Evolutionary conservation across 2,113 vertebrate genomes (phyloP), one percentile per base, ranked within the genome.

Genomic region (Pterocles orientalis): DNA sequence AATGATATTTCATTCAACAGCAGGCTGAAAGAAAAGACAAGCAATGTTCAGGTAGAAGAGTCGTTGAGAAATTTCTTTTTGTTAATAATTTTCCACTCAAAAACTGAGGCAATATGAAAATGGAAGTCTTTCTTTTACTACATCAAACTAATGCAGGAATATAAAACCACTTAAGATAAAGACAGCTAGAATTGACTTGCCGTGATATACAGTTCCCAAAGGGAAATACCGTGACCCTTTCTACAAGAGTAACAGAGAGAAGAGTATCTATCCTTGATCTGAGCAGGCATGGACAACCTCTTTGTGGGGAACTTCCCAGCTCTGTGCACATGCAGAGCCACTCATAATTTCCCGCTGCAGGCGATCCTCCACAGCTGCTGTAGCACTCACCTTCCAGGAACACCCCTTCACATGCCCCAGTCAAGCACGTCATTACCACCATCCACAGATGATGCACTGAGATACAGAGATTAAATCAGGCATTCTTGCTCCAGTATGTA

Each of bases 101-200:
- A 89, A 86, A 33, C 61, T 51, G 56, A 83, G 20, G 25, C 81
- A 86, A 86, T 33, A 28, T 88, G 89, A 79, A 93, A 95, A 92
- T 92, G 48, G 16, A 36, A 88, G 68, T 45, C 68, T 90, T 95
- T 81, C 48, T 88, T 69, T 34, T 82, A 15, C 84, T 88, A n/a
- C 56, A 64, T 58, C 39, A 90, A 86, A 69, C 39, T 56, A 88
- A 80, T 45, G 56, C 36, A 25, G 87, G 91, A 76, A 70, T 92
- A 75, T 50, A 64, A 95, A 96, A 69, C 82, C 82, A 78, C 94
- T 91, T 73, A 78, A 90, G 88, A 90, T 87, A 94, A 88, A 93
- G 82, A 68, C 79, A 88, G 48, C 68, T 41, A 47, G 48, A 92
- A 69, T 1, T 80, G 70, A 78, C 84, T 92, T 92, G 31, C 82